Conservation (phyloP, 2,888 invertebrate species). For the Thereva unica region DNA sequence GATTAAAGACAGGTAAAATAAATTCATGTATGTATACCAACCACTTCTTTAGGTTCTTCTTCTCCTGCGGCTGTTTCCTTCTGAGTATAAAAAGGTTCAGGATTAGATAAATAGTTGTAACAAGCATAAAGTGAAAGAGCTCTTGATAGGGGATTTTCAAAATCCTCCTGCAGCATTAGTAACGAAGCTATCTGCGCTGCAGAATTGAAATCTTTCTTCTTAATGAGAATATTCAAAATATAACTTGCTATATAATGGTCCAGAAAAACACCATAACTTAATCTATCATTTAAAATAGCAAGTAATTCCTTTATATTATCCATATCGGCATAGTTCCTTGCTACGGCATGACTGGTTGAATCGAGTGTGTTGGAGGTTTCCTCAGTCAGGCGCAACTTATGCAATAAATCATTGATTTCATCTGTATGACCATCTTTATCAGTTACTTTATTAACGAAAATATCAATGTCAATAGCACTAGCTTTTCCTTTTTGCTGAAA, state of each 20-base stretch:
- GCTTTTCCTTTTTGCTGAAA: slow-evolving; percentile 66
- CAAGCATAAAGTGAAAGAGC: slow-evolving; percentile 75
- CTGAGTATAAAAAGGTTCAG: slow-evolving; percentile 45
- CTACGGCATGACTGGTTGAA: slow-evolving; percentile 82
- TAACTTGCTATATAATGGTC: slow-evolving; percentile 79
- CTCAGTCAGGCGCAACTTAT: slow-evolving; percentile 72
- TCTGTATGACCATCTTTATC: slow-evolving; percentile 64
- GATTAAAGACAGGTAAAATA: neutral
- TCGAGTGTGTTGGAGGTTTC: slow-evolving; percentile 72
- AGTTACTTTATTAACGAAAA: slow-evolving; percentile 72
- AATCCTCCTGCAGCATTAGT: slow-evolving; percentile 89
- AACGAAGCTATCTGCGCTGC: slow-evolving; percentile 79
- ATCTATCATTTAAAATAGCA: slow-evolving; percentile 74
- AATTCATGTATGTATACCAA: slow-evolving; percentile 28
- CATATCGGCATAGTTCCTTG: slow-evolving; percentile 64
- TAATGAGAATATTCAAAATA: slow-evolving; percentile 77
- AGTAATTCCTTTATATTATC: slow-evolving; percentile 64
- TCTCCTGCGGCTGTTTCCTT: slow-evolving; percentile 53
- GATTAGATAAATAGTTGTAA: slow-evolving; percentile 66
- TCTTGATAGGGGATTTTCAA: slow-evolving; percentile 70
- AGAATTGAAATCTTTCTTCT: slow-evolving; percentile 66
- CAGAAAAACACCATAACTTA: slow-evolving; percentile 90
- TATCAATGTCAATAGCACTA: slow-evolving; percentile 80
- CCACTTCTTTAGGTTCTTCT: slow-evolving; percentile 53
- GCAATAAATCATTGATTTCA: slow-evolving; percentile 73